phyloP scores from a whole-genome alignment of 2,797 vertebrate species.

The Melopsittacus undulatus region DNA sequence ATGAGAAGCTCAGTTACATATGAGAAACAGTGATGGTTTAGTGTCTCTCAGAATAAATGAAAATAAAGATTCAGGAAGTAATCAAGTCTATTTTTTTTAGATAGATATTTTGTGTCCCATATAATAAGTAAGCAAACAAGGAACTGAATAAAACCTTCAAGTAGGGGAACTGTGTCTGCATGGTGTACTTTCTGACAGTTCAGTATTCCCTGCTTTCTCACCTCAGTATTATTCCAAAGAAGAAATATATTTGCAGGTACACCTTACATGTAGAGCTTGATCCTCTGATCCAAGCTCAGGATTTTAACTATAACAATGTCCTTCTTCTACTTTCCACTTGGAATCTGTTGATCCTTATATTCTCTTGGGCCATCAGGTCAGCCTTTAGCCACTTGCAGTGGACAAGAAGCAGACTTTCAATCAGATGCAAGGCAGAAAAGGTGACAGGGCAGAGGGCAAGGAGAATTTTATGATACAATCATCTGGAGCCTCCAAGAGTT shows the following conservation, averaged over 20 bases:
- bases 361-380: neutral
- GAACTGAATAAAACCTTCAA: neutral
- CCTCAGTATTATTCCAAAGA: neutral
- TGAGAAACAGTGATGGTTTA: neutral
- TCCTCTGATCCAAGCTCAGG: neutral
- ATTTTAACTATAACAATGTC: neutral
- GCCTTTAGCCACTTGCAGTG: neutral
- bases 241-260: neutral
- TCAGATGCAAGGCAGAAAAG: neutral
- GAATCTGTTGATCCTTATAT: neutral
- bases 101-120: neutral
- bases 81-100: neutral
- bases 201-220: neutral
- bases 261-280: neutral
- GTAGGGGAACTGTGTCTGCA: neutral
- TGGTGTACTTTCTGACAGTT: neutral
- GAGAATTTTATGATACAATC: conserved; percentile 8
- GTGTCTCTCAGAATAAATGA: neutral
- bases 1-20: neutral
- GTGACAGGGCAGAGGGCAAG: neutral
- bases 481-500: conserved; percentile 10
- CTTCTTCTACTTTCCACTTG: neutral
- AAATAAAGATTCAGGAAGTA: neutral
- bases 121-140: neutral
- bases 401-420: neutral